Evolutionary conservation across 1,140 invertebrate genomes (phyloP).

Genomic region (Saxidomus purpurata): DNA sequence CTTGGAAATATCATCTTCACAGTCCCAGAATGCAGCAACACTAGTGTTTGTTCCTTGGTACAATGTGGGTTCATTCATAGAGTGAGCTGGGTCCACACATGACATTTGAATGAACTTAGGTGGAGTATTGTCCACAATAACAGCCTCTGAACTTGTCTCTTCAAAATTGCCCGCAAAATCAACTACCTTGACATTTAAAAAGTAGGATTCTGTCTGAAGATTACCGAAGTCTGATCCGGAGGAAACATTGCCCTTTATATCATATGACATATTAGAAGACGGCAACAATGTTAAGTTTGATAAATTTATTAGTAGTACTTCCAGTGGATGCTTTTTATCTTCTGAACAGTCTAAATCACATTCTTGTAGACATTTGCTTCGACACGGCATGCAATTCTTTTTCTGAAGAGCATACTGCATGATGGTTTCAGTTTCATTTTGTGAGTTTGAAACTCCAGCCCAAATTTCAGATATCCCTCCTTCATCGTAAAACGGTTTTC

Average conservation of each 20-base stretch:
- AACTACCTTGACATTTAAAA: background rate
- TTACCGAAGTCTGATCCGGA: background rate
- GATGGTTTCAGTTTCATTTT: background rate
- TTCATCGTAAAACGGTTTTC: background rate
- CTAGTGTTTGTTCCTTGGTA: slow-evolving; percentile 17
- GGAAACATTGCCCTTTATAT: background rate
- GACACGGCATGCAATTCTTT: background rate
- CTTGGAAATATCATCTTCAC: background rate
- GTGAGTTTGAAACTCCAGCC: background rate
- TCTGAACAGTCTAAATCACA: background rate
- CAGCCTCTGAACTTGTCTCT: background rate
- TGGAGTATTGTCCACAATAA: background rate
- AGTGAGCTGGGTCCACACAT: background rate
- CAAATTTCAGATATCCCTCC: background rate
- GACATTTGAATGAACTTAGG: background rate
- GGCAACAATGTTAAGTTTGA: background rate
- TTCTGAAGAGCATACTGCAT: background rate
- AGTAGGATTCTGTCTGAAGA: background rate
- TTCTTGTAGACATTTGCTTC: background rate
- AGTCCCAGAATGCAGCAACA: background rate
- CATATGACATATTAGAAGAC: background rate
- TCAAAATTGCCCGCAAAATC: background rate
- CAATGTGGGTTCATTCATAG: background rate
- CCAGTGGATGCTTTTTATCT: background rate
- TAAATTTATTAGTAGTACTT: background rate